These are phyloP conservation scores for Gortyna flavago DNA, from an alignment of 2,888 invertebrate species.

Conservation along the genomic window DNA sequence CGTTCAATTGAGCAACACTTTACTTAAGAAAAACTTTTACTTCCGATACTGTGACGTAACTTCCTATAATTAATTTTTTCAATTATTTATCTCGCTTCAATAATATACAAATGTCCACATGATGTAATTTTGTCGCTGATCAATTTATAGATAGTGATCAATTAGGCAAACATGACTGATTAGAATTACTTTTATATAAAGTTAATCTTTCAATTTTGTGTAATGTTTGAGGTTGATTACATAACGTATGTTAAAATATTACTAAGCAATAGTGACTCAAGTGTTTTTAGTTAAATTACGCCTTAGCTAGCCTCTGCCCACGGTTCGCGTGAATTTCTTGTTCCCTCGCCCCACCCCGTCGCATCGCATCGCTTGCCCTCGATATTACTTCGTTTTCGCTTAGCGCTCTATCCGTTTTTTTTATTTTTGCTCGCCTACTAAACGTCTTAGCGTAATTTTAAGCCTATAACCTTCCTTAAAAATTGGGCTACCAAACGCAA, in stretches of 20 bases:
- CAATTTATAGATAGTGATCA: slow-evolving; percentile 45
- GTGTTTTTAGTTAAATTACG: not conserved
- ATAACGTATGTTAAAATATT: slow-evolving; percentile 1
- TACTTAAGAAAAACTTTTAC: slow-evolving; percentile 52
- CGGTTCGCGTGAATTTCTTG: too few relatives aligned
- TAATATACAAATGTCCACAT: slow-evolving; percentile 45
- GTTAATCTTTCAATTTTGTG: not conserved
- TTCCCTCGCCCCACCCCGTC: too few relatives aligned
- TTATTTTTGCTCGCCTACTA: too few relatives aligned
- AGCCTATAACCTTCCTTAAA: too few relatives aligned
- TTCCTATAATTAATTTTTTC: slow-evolving; percentile 46
- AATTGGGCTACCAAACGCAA: too few relatives aligned
- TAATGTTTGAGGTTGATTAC: slow-evolving; percentile 10
- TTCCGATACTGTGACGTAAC: slow-evolving; percentile 57
- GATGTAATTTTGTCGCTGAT: slow-evolving; percentile 46
- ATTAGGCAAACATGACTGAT: slow-evolving; percentile 19
- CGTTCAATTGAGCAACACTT: slow-evolving; percentile 28
- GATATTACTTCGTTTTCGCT: too few relatives aligned
- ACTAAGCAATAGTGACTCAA: not conserved
- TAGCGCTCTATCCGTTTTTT: too few relatives aligned
- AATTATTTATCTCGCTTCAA: slow-evolving; percentile 49
- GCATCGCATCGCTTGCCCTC: too few relatives aligned
- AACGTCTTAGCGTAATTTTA: too few relatives aligned
- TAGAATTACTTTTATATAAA: not conserved
- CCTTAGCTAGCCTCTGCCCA: too few relatives aligned